Percentiles rank a stretch among this genome's conserved stretches.
Evolutionary conservation across 2,113 vertebrate species (phyloP).

Genomic region (Zosterops pallidus): DNA sequence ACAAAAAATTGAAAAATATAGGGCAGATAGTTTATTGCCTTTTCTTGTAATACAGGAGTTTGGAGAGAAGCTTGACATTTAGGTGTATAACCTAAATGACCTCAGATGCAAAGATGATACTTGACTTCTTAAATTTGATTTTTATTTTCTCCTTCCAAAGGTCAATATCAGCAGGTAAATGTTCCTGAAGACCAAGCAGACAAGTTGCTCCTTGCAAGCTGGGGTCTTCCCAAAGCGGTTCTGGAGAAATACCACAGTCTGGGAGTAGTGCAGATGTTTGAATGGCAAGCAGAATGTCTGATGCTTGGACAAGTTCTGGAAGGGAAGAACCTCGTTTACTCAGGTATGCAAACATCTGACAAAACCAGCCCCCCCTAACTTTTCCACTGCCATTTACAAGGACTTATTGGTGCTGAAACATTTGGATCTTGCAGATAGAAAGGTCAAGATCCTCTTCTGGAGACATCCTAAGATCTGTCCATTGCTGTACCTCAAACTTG

Average conservation of each 20-base stretch:
- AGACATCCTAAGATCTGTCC: background rate
- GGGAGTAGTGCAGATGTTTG: slow-evolving; percentile 90
- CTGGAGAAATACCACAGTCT: slow-evolving; percentile 86
- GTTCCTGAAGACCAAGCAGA: slow-evolving; percentile 79
- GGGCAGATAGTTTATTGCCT: background rate
- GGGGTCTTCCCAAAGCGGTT: slow-evolving; percentile 89
- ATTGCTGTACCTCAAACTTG: background rate
- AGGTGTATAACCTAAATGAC: background rate
- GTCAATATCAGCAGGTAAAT: slow-evolving; percentile 68
- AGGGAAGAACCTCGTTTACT: slow-evolving; percentile 93
- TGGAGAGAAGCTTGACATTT: background rate
- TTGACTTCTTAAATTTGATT: background rate
- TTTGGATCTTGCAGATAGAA: background rate
- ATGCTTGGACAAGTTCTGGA: slow-evolving; percentile 86
- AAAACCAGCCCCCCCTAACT: background rate
- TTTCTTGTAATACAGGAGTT: background rate
- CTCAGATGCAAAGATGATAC: background rate
- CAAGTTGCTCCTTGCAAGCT: slow-evolving; percentile 88
- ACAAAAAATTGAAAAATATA: background rate
- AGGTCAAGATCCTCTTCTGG: background rate
- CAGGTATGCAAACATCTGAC: slow-evolving; percentile 77
- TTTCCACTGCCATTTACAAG: background rate
- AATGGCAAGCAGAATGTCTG: slow-evolving; percentile 97
- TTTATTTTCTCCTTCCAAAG: slow-evolving; percentile 64
- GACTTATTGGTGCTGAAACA: background rate